Conservation (phyloP, 2,888 invertebrate genomes). For the Pseudococcus jackbeardsleyi region DNA sequence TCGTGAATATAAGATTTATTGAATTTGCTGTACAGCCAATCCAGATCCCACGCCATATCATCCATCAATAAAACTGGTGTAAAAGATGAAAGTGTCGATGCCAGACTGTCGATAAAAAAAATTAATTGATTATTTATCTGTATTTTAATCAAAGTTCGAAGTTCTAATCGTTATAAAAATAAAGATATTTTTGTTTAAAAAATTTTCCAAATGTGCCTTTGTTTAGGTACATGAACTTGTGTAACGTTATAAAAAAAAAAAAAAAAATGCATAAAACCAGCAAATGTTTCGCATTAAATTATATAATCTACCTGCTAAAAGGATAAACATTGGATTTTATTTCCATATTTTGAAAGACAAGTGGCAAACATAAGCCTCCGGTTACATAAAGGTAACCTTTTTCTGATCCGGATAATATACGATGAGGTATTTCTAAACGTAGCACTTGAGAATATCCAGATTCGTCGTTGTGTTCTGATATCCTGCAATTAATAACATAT, state of each 20-base stretch:
- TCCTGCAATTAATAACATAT: constrained; percentile 70
- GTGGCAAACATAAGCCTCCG: constrained; percentile 76
- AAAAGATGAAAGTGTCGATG: constrained; percentile 75
- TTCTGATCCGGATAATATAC: constrained; percentile 78
- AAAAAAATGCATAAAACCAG: no score
- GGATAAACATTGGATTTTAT: constrained; percentile 18
- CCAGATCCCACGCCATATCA: constrained; percentile 71
- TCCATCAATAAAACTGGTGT: constrained; percentile 73
- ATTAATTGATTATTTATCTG: neutral
- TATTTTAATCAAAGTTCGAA: neutral
- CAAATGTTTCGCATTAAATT: no score
- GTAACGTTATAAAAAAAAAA: no score
- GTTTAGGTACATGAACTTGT: no score
- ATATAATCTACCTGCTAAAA: constrained; percentile 39
- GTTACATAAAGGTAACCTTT: constrained; percentile 76
- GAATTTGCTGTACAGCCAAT: constrained; percentile 56
- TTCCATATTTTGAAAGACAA: constrained; percentile 65
- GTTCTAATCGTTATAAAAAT: neutral
- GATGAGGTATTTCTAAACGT: constrained; percentile 76
- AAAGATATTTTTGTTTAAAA: no score
- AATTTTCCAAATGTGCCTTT: no score
- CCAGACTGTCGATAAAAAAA: constrained; percentile 67
- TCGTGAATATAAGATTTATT: constrained; percentile 35
- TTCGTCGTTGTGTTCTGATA: constrained; percentile 81
- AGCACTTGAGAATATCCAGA: constrained; percentile 79